Evolutionary conservation across 2,888 invertebrate species (phyloP), one percentile per base, ranked within the genome.

Genomic region (Lissonota sp.): DNA sequence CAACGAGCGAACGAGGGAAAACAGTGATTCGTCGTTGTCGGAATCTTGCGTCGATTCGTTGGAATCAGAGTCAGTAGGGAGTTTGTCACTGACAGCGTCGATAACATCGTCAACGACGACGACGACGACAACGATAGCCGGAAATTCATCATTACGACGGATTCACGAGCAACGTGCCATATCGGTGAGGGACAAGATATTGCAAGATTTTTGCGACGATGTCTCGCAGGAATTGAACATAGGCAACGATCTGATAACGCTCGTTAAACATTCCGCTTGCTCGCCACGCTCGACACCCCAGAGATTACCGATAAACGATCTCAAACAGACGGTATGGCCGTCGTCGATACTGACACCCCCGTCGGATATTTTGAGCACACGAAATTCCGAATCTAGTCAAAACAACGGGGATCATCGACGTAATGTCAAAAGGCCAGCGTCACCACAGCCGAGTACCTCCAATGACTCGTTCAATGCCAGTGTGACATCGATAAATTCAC

Each of bases 161-260:
- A 74, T 64, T 70, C 75, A 57, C 42, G 82, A 84, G 46, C 84
- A 84, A 60, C 83, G 79, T 57, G 90, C 90, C 44, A 91, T 91
- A 77, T 92, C 92, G 2, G 91, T 92, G 1, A 88, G 92, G 39
- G 92, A 92, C 79, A 92, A 92, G 80, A 92, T 92, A 67, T 79
- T 92, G 53, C 92, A 92, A 78, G 92, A 92, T 79, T 92, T 92
- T 78, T 92, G 92, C 82, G 92, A 92, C 60, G 91, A 92, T 51
- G 87, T 90, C 83, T 90, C 91, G 44, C 91, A 91, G 63, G 92
- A 92, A 79, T 79, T 92, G 16, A 92, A 88, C 76, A 92, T 92
- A 49, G 91, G 92, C 37, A 91, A 88, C 79, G 92, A 92, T 81
- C 82, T 90, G 37, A 91, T 92, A 62, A 92, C 92, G 4, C 72